Base-by-base conservation (phyloP, 2,113 vertebrate species). In the Periophthalmodon schlosseri region DNA sequence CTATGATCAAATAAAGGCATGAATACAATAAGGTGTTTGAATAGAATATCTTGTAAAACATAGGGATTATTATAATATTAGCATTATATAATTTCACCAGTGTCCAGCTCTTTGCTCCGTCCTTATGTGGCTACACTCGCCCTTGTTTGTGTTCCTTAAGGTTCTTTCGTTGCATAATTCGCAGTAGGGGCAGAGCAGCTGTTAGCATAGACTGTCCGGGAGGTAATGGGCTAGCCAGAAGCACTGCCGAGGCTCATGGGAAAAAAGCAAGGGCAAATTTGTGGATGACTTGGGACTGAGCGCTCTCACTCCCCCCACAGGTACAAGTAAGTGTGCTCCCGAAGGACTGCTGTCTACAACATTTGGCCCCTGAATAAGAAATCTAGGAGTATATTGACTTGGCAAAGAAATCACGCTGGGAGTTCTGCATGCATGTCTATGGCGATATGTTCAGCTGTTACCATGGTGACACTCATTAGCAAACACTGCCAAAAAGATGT, bases 161-260 rank as follows among this genome's bases (percentile, higher is more conserved):
- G 65, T 4, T 64, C 61, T 72, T 78, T 78, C 75, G 78, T 82
- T 89, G 88, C 85, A 87, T 88, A 87, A 89, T 90, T 87, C 82
- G 82, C 77, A 78, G 68, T 72, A 64, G 71, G 79, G 68, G 52
- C 63, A 54, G 76, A 77, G 64, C 81, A 81, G 86, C 83, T 86
- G 84, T 49, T 83, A 50, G 60, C 47, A 63, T 68, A 79, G 76
- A 80, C 66, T 10, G 39, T 44, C 39, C 69, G 77, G 47, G 76
- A 88, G 66, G 81, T 81, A 77, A 83, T 70, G 72, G 69, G 83
- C 72, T 80, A 83, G 76, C 36, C 63, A 86, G 73, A 69, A 39
- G 71, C 82, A 73, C 63, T 72, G 46, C 67, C 70, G 24, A 79
- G 70, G 66, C 85, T 86, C 77, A 68, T 60, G 56, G 68, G 77